Evolutionary conservation across 1,140 invertebrate genomes (phyloP).

Genomic region (Bacillus rossius): DNA sequence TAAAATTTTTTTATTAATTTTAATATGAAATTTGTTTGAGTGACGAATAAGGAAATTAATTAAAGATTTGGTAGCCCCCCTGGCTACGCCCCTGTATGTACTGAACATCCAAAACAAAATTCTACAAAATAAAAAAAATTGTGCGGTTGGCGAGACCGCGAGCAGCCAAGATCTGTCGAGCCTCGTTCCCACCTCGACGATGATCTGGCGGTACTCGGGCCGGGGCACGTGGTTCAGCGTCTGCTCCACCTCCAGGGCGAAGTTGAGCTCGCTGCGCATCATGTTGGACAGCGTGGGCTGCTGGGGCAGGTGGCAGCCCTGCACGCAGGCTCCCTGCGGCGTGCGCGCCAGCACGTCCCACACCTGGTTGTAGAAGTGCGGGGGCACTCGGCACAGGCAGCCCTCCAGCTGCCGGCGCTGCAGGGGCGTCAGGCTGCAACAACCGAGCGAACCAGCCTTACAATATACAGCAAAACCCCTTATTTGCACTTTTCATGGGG

Average conservation of each 20-base stretch:
- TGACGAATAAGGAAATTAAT: too few species aligned
- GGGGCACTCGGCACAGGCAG: slow-evolving; percentile 89
- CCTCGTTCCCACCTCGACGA: slow-evolving; percentile 88
- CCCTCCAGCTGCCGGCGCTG: slow-evolving; percentile 90
- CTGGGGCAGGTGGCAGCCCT: slow-evolving; percentile 78
- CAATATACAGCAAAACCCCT: too few species aligned
- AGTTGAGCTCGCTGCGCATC: slow-evolving; percentile 94
- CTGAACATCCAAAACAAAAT: too few species aligned
- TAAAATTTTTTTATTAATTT: too few species aligned
- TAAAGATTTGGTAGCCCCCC: too few species aligned
- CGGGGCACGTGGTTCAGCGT: slow-evolving; percentile 82
- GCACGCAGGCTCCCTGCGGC: slow-evolving; percentile 80
- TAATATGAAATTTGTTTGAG: too few species aligned
- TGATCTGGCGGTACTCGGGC: slow-evolving; percentile 89
- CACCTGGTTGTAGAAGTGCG: slow-evolving; percentile 91
- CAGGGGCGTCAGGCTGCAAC: slow-evolving; percentile 58
- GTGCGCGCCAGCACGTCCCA: slow-evolving; percentile 92
- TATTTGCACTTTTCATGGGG: too few species aligned
- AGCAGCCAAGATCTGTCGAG: too few species aligned
- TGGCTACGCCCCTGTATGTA: too few species aligned
- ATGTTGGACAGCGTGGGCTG: slow-evolving; percentile 92
- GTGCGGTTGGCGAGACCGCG: too few species aligned
- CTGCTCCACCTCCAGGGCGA: slow-evolving; percentile 92
- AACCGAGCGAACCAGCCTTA: slow-evolving; percentile 1
- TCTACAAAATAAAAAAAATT: too few species aligned